phyloP scores from a whole-genome alignment of 2,888 invertebrate species.

The Temnothorax ravouxi region DNA sequence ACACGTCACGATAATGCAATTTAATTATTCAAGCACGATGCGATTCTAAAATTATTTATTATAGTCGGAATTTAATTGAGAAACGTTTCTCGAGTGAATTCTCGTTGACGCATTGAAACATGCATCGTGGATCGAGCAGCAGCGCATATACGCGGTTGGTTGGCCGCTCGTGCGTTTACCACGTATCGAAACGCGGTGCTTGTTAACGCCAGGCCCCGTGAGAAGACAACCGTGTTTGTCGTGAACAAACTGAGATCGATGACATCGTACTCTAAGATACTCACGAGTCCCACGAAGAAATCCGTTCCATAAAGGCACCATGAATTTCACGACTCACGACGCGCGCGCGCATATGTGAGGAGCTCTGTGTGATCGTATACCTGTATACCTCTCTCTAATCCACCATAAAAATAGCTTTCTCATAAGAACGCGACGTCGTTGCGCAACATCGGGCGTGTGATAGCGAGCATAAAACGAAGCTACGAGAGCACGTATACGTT shows the following conservation, averaged over 20 bases:
- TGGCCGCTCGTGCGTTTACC: slow-evolving; percentile 13
- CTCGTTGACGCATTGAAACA: background rate
- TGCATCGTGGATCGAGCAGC: background rate
- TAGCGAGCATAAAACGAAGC: slow-evolving; percentile 41
- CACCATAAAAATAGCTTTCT: slow-evolving; percentile 60
- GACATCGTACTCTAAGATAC: slow-evolving; percentile 44
- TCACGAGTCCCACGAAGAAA: slow-evolving; percentile 18
- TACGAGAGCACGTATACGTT: slow-evolving; percentile 19
- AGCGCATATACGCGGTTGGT: background rate
- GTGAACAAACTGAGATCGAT: slow-evolving; percentile 58
- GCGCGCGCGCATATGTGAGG: background rate
- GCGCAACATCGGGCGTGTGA: slow-evolving; percentile 28
- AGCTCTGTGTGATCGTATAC: slow-evolving; percentile 25
- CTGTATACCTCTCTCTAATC: slow-evolving; percentile 52
- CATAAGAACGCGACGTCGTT: slow-evolving; percentile 51
- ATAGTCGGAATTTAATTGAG: background rate
- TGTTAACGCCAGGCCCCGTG: slow-evolving; percentile 44
- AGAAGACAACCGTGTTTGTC: slow-evolving; percentile 48
- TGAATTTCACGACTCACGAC: slow-evolving; percentile 53
- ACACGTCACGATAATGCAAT: background rate
- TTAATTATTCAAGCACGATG: background rate
- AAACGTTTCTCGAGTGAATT: background rate
- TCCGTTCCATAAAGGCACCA: slow-evolving; percentile 32
- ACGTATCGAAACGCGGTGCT: slow-evolving; percentile 29
- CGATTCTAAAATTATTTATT: slow-evolving; percentile 9